Base-by-base conservation (phyloP, 2,113 vertebrate genomes). In the Sceloporus tristichus region DNA sequence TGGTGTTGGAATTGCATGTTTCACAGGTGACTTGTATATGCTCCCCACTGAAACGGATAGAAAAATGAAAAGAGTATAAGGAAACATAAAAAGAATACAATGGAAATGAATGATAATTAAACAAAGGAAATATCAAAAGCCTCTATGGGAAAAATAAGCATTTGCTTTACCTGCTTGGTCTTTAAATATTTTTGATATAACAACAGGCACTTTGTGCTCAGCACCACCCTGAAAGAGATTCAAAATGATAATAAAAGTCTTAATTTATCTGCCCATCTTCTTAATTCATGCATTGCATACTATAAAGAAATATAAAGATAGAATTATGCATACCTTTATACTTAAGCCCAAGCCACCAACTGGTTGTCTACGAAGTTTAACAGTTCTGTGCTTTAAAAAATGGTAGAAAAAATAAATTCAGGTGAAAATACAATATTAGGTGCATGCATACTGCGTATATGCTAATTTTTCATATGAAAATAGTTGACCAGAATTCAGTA, bases 331-430 rank as follows among this genome's bases (percentile, higher is more conserved):
- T 98, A 99, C 98, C 98, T 99, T 99, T 96, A 99, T 98, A 95
- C 98, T 99, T 93, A 99, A 96, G 95, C 98, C 98, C 96, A 99
- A 97, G 95, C 98, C 97, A 74, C 98, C 98, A 95, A 97, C 96
- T 92, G 96, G 96, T 95, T 98, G 98, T 98, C 98, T 98, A 96
- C 56, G 97, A 96, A 99, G 98, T 95, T 97, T 97, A 97, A 98
- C 98, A 96, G 98, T 98, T 98, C 98, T 99, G 98, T 97, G 98
- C 98, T 99, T 99, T 99, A 99, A 98, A 98, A 98, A 98, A 97
- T 96, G 94, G 93, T 34, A 97, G 90, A 97, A 96, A 96, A 93
- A 95, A 94, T 86, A 92, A 91, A 94, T 96, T 96, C 90, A 96
- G 93, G 94, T 95, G 93, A 95, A 95, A 96, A 96, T 89, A 91